phyloP scores from a whole-genome alignment of 1,140 invertebrate species.

The Drosophila rufa region DNA sequence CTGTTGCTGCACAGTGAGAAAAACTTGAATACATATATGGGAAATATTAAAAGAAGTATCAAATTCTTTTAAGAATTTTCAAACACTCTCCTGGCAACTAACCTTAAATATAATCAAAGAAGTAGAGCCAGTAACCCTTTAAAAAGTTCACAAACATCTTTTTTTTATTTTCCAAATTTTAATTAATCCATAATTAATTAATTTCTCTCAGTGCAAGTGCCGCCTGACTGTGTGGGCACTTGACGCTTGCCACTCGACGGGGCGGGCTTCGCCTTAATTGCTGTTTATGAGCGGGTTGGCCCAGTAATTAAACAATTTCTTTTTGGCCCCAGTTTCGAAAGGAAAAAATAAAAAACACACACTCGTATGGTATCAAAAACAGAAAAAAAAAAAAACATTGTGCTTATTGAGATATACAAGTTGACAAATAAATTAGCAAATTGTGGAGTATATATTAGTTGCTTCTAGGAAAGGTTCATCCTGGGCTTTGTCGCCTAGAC shows the following conservation, averaged over 20 bases:
- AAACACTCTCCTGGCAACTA: not conserved
- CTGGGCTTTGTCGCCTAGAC: constrained; percentile 38
- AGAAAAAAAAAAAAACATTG: constrained; percentile 24
- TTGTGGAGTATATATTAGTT: constrained; percentile 21
- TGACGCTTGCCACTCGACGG: constrained; percentile 29
- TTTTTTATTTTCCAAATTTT: too few species aligned
- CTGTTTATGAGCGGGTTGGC: constrained; percentile 78
- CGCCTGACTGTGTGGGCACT: constrained; percentile 24
- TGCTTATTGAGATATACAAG: constrained; percentile 45
- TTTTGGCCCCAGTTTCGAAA: constrained; percentile 32
- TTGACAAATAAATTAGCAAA: constrained; percentile 47
- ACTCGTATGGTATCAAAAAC: constrained; percentile 7
- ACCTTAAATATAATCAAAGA: too few species aligned
- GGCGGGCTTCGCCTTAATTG: constrained; percentile 63
- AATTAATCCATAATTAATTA: too few species aligned
- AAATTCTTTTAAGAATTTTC: not conserved
- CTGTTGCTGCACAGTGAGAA: constrained; percentile 9
- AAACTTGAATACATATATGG: not conserved
- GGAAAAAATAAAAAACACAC: constrained; percentile 3
- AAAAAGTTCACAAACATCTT: too few species aligned
- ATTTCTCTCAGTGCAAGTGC: constrained; percentile 1
- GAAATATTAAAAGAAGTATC: not conserved
- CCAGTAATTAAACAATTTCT: constrained; percentile 73
- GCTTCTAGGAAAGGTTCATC: constrained; percentile 7
- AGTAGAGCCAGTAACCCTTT: too few species aligned